phyloP scores from a whole-genome alignment of 2,888 invertebrate species.

The Epicampocera succincta region DNA sequence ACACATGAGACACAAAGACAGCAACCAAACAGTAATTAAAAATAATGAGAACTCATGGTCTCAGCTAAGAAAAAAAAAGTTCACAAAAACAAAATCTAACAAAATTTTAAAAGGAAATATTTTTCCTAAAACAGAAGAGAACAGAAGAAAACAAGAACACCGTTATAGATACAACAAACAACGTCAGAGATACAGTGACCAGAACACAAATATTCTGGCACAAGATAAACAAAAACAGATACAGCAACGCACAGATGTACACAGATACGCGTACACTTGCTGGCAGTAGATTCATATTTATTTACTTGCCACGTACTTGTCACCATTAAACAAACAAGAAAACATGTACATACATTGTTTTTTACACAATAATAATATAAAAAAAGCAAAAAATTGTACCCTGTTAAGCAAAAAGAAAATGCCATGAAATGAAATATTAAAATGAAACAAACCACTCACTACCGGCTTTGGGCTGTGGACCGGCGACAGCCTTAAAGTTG shows the following conservation, averaged over 20 bases:
- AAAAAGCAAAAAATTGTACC: background rate
- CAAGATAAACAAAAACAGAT: constrained; percentile 29
- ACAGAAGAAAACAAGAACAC: no score
- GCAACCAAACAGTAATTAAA: constrained; percentile 70
- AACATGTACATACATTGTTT: background rate
- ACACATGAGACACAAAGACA: constrained; percentile 63
- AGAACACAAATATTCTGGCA: constrained; percentile 31
- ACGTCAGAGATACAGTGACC: constrained; percentile 54
- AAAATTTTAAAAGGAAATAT: constrained; percentile 39
- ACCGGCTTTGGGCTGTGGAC: background rate
- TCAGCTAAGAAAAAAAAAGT: constrained; percentile 40
- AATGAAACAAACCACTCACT: background rate
- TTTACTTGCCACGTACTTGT: constrained; percentile 51
- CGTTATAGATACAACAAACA: constrained; percentile 49
- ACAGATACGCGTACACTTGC: background rate
- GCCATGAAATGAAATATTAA: background rate
- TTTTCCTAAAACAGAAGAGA: constrained; percentile 14
- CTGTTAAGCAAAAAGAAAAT: constrained; percentile 28
- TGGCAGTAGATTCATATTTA: constrained; percentile 27
- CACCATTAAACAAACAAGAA: constrained; percentile 50
- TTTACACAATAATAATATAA: constrained; percentile 1
- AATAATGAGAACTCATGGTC: constrained; percentile 75
- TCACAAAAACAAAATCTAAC: constrained; percentile 37
- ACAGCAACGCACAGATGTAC: constrained; percentile 23
- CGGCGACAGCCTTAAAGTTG: constrained; percentile 10